These are phyloP conservation scores for Drosophila recens DNA, from an alignment of 2,888 invertebrate genomes.

Conservation along the genomic window DNA sequence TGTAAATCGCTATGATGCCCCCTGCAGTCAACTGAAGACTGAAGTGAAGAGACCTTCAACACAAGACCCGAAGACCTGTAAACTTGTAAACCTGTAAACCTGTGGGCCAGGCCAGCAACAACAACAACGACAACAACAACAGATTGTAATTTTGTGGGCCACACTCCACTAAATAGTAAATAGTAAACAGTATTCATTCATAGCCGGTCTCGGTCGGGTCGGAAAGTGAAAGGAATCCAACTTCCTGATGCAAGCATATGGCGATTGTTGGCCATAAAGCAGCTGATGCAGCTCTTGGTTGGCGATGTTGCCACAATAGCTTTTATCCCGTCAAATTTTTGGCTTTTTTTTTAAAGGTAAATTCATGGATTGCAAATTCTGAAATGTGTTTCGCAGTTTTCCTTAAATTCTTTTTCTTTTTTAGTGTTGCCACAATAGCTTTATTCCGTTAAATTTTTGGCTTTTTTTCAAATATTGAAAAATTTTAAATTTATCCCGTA, in stretches of 20 bases:
- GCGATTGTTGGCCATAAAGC: conserved; percentile 15
- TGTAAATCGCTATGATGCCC: conserved; percentile 32
- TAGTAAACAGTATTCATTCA: conserved; percentile 16
- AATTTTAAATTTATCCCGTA: too few relatives aligned
- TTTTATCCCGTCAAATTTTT: too few relatives aligned
- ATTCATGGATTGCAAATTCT: too few relatives aligned
- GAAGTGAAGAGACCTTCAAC: conserved; percentile 30
- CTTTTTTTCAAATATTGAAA: too few relatives aligned
- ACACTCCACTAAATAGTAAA: conserved; percentile 32
- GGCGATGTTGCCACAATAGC: neutral
- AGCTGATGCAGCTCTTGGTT: neutral
- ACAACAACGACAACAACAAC: too few relatives aligned
- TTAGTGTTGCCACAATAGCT: too few relatives aligned
- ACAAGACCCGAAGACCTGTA: conserved; percentile 8
- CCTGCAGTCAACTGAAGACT: neutral
- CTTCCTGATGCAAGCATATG: conserved; percentile 70
- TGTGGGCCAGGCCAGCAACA: conserved; percentile 28
- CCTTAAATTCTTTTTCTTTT: too few relatives aligned
- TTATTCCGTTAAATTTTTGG: too few relatives aligned
- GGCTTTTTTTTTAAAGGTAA: too few relatives aligned
- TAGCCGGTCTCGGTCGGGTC: conserved; percentile 22
- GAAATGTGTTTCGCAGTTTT: too few relatives aligned
- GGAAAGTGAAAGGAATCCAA: conserved; percentile 82
- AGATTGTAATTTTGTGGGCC: conserved; percentile 45
- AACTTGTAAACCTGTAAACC: neutral